A percentile compares a stretch with the other conserved stretches of the same genome.
These are phyloP conservation scores for Diglossa cyanea DNA, from an alignment of 2,797 vertebrate species.

Conservation along the genomic window DNA sequence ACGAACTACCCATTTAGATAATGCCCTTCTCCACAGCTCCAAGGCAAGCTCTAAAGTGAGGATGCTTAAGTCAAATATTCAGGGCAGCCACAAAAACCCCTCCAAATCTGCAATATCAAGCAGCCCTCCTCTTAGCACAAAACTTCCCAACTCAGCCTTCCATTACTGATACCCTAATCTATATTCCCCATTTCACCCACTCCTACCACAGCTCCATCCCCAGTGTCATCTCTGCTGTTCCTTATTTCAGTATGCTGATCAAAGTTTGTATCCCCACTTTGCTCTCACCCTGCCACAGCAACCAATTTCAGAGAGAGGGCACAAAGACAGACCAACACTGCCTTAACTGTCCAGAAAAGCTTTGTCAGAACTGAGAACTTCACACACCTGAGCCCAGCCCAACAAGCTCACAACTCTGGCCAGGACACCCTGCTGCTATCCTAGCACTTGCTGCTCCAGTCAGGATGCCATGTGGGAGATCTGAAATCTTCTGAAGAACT, in stretches of 20 bases:
- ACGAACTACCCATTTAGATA: neutral
- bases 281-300: neutral
- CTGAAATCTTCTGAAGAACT: rapidly evolving
- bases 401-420: neutral
- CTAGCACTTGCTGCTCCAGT: neutral
- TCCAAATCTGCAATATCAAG: neutral
- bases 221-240: neutral
- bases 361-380: neutral
- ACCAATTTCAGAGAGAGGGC: rapidly evolving
- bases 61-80: neutral
- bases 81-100: neutral
- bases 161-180: neutral
- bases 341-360: neutral
- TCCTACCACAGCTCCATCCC: neutral
- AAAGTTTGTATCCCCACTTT: neutral
- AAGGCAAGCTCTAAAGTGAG: neutral
- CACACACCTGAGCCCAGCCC: neutral
- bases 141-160: neutral
- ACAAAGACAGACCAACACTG: neutral
- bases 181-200: neutral
- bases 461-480: neutral
- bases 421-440: neutral
- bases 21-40: neutral
- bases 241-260: neutral
- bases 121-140: neutral